Conservation (phyloP, 2,888 invertebrate genomes). For the Tenthredo mesomela region DNA sequence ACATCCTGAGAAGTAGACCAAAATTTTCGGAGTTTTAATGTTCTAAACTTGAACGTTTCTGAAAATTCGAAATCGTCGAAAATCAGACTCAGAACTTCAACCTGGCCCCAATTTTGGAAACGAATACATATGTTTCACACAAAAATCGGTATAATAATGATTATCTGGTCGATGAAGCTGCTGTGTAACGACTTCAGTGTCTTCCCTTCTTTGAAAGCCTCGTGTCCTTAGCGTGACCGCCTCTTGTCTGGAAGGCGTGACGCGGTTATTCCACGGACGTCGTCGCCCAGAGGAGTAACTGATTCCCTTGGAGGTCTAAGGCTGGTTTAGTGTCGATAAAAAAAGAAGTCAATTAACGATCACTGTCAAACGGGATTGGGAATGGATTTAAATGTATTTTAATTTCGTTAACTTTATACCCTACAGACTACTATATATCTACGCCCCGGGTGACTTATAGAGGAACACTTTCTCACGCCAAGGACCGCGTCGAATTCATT, state of each 20-base stretch:
- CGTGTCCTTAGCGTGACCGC: slow-evolving; percentile 54
- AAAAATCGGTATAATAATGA: background rate
- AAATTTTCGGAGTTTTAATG: too few species aligned
- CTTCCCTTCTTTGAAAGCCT: slow-evolving; percentile 5
- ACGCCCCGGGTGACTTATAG: background rate
- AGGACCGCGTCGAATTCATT: slow-evolving; percentile 51
- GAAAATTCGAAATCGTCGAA: too few species aligned
- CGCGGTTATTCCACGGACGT: slow-evolving; percentile 51
- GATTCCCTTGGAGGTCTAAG: slow-evolving; percentile 7
- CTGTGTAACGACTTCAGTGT: background rate
- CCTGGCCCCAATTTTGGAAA: too few species aligned
- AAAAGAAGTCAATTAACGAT: slow-evolving; percentile 48
- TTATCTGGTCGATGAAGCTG: background rate
- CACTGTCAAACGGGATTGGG: slow-evolving; percentile 41
- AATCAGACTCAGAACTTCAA: too few species aligned
- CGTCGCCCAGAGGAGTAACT: slow-evolving; percentile 22
- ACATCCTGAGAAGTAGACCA: too few species aligned
- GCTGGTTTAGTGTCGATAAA: background rate
- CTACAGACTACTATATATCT: background rate
- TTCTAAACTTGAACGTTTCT: too few species aligned
- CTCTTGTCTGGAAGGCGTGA: slow-evolving; percentile 47
- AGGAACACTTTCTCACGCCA: slow-evolving; percentile 39
- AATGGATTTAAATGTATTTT: slow-evolving; percentile 49
- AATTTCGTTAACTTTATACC: slow-evolving; percentile 37
- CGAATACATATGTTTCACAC: background rate